A percentile compares a stretch with the other conserved stretches of the same genome.
phyloP scores from a whole-genome alignment of 2,888 invertebrate genomes.

The Unio delphinus region DNA sequence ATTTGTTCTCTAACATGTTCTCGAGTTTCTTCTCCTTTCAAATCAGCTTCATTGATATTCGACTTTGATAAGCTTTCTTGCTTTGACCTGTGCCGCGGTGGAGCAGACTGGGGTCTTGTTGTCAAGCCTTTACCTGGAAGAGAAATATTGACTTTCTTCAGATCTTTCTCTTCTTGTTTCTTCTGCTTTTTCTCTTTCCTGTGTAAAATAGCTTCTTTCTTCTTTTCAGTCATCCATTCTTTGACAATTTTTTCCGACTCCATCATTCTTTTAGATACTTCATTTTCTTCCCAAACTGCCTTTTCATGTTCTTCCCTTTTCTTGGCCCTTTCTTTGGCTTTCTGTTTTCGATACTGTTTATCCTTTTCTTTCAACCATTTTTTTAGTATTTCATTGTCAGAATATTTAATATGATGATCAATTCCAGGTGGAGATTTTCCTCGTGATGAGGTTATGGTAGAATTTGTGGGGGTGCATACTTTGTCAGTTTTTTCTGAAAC shows the following conservation, averaged over 20 bases:
- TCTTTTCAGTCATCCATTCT: slow-evolving; percentile 54
- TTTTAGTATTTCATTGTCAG: slow-evolving; percentile 40
- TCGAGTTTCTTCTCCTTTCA: slow-evolving; percentile 19
- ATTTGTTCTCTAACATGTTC: slow-evolving; percentile 23
- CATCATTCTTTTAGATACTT: slow-evolving; percentile 37
- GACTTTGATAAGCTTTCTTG: slow-evolving; percentile 6
- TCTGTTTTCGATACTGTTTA: slow-evolving; percentile 40
- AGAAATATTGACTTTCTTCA: slow-evolving; percentile 14
- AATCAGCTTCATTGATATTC: slow-evolving; percentile 10
- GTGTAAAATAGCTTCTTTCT: slow-evolving; percentile 41
- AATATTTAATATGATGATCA: slow-evolving; percentile 46
- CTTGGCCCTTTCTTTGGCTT: slow-evolving; percentile 44
- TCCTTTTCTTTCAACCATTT: slow-evolving; percentile 54
- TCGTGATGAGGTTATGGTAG: slow-evolving; percentile 14
- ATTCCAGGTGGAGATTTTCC: slow-evolving; percentile 13
- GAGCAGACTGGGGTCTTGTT: slow-evolving; percentile 39
- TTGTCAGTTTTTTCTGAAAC: slow-evolving; percentile 27
- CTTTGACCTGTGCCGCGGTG: slow-evolving; percentile 20
- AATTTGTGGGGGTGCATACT: slow-evolving; percentile 20
- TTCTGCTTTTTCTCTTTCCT: slow-evolving; percentile 32
- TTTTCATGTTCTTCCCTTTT: slow-evolving; percentile 49
- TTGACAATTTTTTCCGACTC: slow-evolving; percentile 46
- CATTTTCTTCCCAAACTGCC: slow-evolving; percentile 42
- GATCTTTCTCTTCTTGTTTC: slow-evolving; percentile 18
- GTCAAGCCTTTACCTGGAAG: slow-evolving; percentile 31